phyloP scores from a whole-genome alignment of 1,140 invertebrate genomes.

The Anastrepha ludens region DNA sequence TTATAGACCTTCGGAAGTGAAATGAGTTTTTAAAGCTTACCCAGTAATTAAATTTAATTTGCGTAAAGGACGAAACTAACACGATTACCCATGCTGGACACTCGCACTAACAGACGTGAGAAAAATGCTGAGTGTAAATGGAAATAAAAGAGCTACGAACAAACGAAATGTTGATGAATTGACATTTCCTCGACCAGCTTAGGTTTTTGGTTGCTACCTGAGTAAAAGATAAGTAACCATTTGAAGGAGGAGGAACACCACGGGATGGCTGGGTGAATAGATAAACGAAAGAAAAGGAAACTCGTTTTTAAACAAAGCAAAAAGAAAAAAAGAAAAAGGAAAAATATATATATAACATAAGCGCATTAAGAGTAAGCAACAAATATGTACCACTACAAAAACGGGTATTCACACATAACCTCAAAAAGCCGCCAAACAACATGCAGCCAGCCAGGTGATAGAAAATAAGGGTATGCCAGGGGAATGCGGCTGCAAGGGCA shows the following conservation, averaged over 20 bases:
- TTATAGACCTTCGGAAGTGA: neutral
- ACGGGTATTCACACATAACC: constrained; percentile 23
- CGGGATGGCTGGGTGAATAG: neutral
- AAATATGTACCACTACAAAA: constrained; percentile 4
- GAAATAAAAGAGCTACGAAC: neutral
- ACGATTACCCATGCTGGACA: constrained; percentile 35
- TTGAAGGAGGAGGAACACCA: neutral
- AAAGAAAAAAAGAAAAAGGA: neutral
- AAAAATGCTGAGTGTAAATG: constrained; percentile 36
- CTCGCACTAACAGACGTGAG: constrained; percentile 27
- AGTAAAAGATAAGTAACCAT: neutral
- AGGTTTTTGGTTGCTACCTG: constrained; percentile 37
- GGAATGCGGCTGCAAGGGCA: neutral
- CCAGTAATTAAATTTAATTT: constrained; percentile 45
- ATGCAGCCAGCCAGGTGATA: neutral
- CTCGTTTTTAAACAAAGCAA: neutral
- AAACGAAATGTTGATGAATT: constrained; percentile 48
- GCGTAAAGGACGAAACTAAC: constrained; percentile 50
- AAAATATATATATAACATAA: neutral
- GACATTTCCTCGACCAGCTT: constrained; percentile 46
- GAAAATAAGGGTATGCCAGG: neutral
- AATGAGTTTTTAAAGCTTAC: constrained; percentile 43
- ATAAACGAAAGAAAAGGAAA: constrained; percentile 38
- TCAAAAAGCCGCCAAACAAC: constrained; percentile 19
- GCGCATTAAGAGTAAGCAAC: neutral